These are phyloP conservation scores for Taenioides sp. DNA, from an alignment of 2,797 vertebrate genomes.

Conservation along the genomic window DNA sequence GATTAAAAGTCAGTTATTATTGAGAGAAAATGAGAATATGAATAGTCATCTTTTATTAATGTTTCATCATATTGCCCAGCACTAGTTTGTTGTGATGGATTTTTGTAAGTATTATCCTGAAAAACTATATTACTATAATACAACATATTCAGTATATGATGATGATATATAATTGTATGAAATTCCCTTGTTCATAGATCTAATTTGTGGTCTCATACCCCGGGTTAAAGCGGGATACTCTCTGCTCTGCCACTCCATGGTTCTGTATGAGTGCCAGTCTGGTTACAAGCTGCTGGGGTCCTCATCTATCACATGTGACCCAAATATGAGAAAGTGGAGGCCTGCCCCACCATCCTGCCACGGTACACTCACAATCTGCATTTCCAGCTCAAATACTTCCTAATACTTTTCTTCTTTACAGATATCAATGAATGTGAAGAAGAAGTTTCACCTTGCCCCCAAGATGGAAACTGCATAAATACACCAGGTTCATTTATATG, in stretches of 20 bases:
- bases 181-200: conserved; percentile 55
- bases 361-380: conserved; percentile 54
- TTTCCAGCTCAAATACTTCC: background rate
- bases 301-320: conserved; percentile 74
- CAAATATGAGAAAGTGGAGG: conserved; percentile 70
- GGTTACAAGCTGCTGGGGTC: conserved; percentile 75
- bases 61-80: background rate
- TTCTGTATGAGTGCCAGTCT: conserved; percentile 75
- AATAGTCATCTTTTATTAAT: background rate
- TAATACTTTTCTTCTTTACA: conserved; percentile 41
- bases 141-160: background rate
- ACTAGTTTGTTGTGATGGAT: background rate
- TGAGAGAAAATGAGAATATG: too few species aligned
- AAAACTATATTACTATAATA: background rate
- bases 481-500: conserved; percentile 74
- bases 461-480: conserved; percentile 70
- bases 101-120: background rate
- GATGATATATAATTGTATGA: too few species aligned
- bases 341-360: conserved; percentile 74
- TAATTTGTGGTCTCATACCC: conserved; percentile 74
- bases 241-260: conserved; percentile 67
- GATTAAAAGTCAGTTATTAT: too few species aligned
- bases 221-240: conserved; percentile 73
- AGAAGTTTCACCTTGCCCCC: conserved; percentile 59
- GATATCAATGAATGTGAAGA: conserved; percentile 79